Evolutionary conservation across 2,888 invertebrate genomes (phyloP).

Genomic region (Thymelicus lineola): DNA sequence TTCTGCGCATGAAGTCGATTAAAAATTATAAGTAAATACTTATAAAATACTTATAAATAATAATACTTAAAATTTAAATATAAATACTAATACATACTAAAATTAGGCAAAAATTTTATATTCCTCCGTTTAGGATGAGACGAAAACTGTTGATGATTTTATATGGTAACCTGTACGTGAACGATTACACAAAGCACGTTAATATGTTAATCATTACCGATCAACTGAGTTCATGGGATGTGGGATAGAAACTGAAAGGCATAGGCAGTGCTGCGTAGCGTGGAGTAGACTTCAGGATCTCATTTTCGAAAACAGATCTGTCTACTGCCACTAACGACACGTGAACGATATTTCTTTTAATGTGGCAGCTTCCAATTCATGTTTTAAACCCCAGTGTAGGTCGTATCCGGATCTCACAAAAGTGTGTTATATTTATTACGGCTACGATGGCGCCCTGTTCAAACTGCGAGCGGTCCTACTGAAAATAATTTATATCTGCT

Average conservation of each 20-base stretch:
- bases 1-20: not conserved
- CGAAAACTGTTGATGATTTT: not conserved
- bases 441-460: constrained; percentile 28
- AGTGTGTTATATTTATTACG: constrained; percentile 41
- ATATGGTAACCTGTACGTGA: too few species aligned
- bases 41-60: too few species aligned
- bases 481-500: constrained; percentile 30
- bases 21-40: not conserved
- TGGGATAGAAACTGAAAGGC: too few species aligned
- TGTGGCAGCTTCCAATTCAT: constrained; percentile 57
- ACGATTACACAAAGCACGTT: too few species aligned
- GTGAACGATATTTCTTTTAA: not conserved
- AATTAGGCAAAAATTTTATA: not conserved
- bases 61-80: too few species aligned
- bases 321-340: not conserved
- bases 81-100: too few species aligned
- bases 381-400: constrained; percentile 45
- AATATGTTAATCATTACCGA: too few species aligned
- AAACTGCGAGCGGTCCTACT: constrained; percentile 25
- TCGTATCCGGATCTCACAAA: constrained; percentile 41
- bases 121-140: not conserved
- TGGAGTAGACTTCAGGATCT: too few species aligned
- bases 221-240: too few species aligned
- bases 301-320: too few species aligned
- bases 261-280: too few species aligned